Conservation (phyloP, 1,140 invertebrate genomes). For the Phenacoccus solenopsis region DNA sequence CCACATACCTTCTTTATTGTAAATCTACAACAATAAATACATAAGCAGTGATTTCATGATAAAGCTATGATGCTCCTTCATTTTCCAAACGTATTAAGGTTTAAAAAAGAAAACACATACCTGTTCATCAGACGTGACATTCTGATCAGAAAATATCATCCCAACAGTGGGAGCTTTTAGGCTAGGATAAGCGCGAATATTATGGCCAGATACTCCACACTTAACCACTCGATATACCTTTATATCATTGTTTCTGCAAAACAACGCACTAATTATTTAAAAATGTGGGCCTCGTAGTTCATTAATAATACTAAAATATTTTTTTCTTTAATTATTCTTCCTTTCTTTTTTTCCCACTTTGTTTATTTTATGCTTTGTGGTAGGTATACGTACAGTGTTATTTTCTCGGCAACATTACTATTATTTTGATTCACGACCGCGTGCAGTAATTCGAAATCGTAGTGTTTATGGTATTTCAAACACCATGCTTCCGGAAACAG, state of each 20-base stretch:
- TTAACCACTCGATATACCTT: constrained; percentile 50
- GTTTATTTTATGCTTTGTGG: no score
- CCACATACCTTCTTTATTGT: constrained; percentile 53
- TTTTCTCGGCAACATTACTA: neutral
- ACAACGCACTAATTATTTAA: no score
- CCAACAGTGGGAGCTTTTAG: constrained; percentile 62
- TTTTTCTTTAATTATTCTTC: no score
- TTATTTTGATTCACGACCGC: neutral
- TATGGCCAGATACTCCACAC: constrained; percentile 70
- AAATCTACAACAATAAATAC: constrained; percentile 32
- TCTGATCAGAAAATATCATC: constrained; percentile 60
- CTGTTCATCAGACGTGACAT: constrained; percentile 51
- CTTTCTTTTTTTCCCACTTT: no score
- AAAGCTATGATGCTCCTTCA: no score
- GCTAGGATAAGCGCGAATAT: constrained; percentile 56
- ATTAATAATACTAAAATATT: no score
- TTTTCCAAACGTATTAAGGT: no score
- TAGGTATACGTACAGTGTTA: neutral
- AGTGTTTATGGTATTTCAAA: constrained; percentile 8
- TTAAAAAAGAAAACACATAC: no score
- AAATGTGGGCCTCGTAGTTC: no score
- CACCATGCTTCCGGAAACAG: constrained; percentile 47
- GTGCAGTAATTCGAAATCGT: neutral
- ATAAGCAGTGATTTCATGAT: no score
- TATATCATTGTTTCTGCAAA: neutral